A percentile compares a stretch with the other conserved stretches of the same genome.
Conservation (phyloP, 2,797 vertebrate genomes). For the Glossophaga mutica region DNA sequence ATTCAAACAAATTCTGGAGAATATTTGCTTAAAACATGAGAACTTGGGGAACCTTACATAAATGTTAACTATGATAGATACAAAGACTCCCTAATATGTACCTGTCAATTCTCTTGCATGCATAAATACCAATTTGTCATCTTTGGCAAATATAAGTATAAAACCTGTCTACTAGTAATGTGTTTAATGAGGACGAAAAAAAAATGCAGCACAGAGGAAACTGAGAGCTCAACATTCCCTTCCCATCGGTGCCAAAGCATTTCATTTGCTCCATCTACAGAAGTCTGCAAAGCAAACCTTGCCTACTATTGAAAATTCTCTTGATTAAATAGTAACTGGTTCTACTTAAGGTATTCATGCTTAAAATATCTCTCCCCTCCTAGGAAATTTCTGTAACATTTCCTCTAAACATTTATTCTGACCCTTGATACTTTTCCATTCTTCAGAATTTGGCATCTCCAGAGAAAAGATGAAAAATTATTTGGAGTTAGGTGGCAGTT, state of each 20-base stretch:
- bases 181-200: conserved; percentile 27
- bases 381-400: background rate
- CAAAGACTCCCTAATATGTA: background rate
- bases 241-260: background rate
- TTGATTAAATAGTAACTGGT: background rate
- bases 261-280: background rate
- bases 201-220: background rate
- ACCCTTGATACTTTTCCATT: background rate
- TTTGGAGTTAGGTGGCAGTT: background rate
- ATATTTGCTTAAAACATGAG: background rate
- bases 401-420: conserved; percentile 23
- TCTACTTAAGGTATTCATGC: background rate
- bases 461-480: background rate
- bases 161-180: conserved; percentile 7
- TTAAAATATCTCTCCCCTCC: background rate
- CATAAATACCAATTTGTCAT: background rate
- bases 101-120: background rate
- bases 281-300: background rate
- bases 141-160: conserved; percentile 17
- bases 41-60: background rate
- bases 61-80: background rate
- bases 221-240: background rate
- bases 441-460: background rate
- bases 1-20: background rate
- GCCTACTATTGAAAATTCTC: background rate